Evolutionary conservation across 2,888 invertebrate species (phyloP), one percentile per base, ranked within the genome.

Genomic region (Nomada hirtipes): DNA sequence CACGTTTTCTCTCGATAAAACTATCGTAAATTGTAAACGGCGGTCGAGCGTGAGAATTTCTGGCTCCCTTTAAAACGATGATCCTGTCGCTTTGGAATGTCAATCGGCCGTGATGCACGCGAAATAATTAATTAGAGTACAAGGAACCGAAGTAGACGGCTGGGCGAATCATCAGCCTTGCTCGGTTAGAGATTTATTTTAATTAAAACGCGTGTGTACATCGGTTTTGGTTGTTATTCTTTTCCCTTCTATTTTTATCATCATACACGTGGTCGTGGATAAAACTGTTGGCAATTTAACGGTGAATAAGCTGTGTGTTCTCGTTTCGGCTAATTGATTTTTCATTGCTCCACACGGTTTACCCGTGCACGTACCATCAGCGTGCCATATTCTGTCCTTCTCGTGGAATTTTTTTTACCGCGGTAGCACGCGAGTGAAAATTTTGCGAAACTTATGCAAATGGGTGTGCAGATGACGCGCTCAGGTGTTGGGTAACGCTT

Each of bases 41-140:
- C 36, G 13, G 11, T 26, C 36, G 15, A n/a, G 42, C 9, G 64
- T 20, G 53, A 67, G 67, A 79, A 71, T 73, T 18, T 44, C 55
- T 13, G 20, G 53, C 11, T 50, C 13, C 18, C 9, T 29, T 70
- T 36, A 13, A 50, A 47, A 55, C 26, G 70, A 74, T 68, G 47
- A 82, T 75, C 26, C 53, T 3, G n/a, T 9, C 53, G 44, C 61
- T 77, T 77, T 55, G 61, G 42, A 42, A 53, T 29, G 53, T 42
- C 71, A 50, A 72, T 79, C 63, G 63, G 23, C 18, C 59, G 59
- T 72, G 63, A 67, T 9, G 52, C 7, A 71, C 71, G 63, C 2
- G 71, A 68, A 59, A 79, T 79, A 68, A 79, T 79, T 79, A 82
- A 82, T 82, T 64, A 64, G 63, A 72, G 79, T 64, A 63, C 72